Evolutionary conservation across 1,140 invertebrate species (phyloP).

Genomic region (Centruroides vittatus): DNA sequence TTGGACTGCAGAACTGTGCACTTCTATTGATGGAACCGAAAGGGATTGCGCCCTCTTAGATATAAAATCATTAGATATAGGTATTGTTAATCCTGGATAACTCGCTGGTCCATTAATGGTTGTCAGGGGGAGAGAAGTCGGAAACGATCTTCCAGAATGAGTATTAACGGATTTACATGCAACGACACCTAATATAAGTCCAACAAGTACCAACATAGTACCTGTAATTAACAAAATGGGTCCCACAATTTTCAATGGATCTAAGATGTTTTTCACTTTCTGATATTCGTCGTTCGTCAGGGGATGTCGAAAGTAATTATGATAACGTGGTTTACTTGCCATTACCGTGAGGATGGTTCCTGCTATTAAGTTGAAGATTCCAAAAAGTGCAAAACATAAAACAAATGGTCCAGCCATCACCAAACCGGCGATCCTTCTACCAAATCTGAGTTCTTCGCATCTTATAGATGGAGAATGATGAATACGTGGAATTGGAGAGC

Average conservation of each 20-base stretch:
- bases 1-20: too few relatives aligned
- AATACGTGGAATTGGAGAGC: too few relatives aligned
- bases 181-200: background rate
- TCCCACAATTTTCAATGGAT: conserved; percentile 7
- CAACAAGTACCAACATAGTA: conserved; percentile 3
- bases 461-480: too few relatives aligned
- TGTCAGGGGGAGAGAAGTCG: too few relatives aligned
- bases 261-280: background rate
- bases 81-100: too few relatives aligned
- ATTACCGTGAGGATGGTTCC: conserved; percentile 6
- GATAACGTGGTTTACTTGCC: background rate
- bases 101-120: too few relatives aligned
- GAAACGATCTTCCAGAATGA: background rate
- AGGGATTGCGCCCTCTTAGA: too few relatives aligned
- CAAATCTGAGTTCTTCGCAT: background rate
- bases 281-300: background rate
- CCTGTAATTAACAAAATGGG: conserved; percentile 6
- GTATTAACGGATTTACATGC: conserved; percentile 6
- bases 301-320: background rate
- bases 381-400: conserved; percentile 9
- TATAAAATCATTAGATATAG: too few relatives aligned
- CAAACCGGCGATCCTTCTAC: background rate
- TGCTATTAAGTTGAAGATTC: conserved; percentile 10
- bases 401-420: conserved; percentile 9
- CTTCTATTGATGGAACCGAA: too few relatives aligned